phyloP scores from a whole-genome alignment of 2,113 vertebrate genomes.

The Hemicordylus capensis region DNA sequence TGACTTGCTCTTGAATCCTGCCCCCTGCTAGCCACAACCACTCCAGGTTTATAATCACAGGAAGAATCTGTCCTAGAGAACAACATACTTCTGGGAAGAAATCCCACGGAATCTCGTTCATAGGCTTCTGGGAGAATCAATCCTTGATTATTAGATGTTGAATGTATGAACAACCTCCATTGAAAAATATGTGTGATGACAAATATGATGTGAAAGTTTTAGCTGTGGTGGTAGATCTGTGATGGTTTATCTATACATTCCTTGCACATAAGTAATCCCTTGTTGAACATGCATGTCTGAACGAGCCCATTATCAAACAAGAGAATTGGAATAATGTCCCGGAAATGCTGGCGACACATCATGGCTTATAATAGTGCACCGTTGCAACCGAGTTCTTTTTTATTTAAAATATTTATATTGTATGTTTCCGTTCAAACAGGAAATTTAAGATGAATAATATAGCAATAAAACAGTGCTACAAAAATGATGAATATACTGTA shows the following conservation, averaged over 20 bases:
- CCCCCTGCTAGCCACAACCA: no score
- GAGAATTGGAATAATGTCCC: background rate
- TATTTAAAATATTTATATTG: conserved; percentile 26
- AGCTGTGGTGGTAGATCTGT: background rate
- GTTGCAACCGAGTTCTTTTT: background rate
- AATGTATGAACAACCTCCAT: background rate
- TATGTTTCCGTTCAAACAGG: conserved; percentile 3
- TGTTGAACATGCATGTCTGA: background rate
- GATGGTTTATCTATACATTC: background rate
- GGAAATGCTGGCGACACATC: background rate
- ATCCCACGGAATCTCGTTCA: background rate
- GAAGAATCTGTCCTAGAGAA: no score
- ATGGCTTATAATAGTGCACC: background rate
- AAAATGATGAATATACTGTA: conserved; percentile 18
- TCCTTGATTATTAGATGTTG: background rate
- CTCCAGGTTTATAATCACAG: no score
- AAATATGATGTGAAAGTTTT: background rate
- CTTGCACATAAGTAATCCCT: background rate
- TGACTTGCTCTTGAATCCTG: no score
- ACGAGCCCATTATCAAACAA: background rate
- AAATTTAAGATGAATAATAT: conserved; percentile 14
- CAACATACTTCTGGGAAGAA: no score
- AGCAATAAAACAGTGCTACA: conserved; percentile 18
- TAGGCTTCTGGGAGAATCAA: background rate
- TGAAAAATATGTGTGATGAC: background rate